These are phyloP conservation scores for Plebejus argus DNA, from an alignment of 2,888 invertebrate species.

Conservation along the genomic window DNA sequence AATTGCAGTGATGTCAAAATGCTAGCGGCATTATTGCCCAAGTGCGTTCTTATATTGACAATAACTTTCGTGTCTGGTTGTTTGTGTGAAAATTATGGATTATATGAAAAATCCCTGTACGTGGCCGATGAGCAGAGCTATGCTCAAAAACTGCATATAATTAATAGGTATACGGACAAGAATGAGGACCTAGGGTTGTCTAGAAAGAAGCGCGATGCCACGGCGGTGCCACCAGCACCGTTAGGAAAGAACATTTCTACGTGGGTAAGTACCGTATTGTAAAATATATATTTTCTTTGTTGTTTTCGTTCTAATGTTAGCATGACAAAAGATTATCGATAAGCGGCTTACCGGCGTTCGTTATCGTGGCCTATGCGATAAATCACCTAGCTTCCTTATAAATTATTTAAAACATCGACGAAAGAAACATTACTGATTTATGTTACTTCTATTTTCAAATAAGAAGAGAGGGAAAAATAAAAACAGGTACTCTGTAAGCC, in stretches of 20 bases:
- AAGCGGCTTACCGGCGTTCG: constrained; percentile 9
- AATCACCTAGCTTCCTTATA: background rate
- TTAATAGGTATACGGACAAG: constrained; percentile 56
- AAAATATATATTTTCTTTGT: constrained; percentile 50
- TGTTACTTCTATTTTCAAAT: constrained; percentile 42
- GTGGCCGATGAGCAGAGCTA: constrained; percentile 56
- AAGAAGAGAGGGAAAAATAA: background rate
- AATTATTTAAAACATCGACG: background rate
- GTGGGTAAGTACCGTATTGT: constrained; percentile 66
- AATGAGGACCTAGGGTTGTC: constrained; percentile 47
- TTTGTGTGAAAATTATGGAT: constrained; percentile 57
- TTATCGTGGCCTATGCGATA: background rate
- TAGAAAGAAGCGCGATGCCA: constrained; percentile 68
- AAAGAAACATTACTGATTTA: background rate
- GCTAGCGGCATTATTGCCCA: constrained; percentile 64
- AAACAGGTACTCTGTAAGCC: constrained; percentile 33
- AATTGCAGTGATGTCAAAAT: constrained; percentile 73
- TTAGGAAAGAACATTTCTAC: constrained; percentile 69
- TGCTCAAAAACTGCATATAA: constrained; percentile 56
- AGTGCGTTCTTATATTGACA: constrained; percentile 56
- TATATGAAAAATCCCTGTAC: constrained; percentile 59
- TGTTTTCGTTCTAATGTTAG: constrained; percentile 47
- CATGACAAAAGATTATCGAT: constrained; percentile 8
- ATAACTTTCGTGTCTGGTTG: constrained; percentile 58
- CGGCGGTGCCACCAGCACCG: constrained; percentile 54